Evolutionary conservation across 2,888 invertebrate genomes (phyloP), one percentile per base, ranked within the genome.

Genomic region (Leucoma salicis): DNA sequence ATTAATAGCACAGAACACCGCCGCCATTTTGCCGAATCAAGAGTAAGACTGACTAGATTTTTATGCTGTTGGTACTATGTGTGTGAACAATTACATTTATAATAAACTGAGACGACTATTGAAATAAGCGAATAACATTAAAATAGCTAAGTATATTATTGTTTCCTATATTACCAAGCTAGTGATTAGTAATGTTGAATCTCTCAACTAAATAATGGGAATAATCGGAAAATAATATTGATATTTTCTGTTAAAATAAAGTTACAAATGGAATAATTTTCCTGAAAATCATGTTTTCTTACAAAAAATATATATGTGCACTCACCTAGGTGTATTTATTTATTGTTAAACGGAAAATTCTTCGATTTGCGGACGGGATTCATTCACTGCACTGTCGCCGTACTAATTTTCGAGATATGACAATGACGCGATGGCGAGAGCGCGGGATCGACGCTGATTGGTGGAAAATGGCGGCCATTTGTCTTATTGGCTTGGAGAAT

Each of bases 351-450:
- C 74, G 78, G 80, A 78, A 84, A 85, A 87, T 82, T 80, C 79
- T 75, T 74, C 77, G 77, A 83, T 86, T 84, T 82, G 77, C 81
- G 78, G 79, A 80, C 89, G 87, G 83, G 84, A 85, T 87, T 87
- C 89, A 81, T 88, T 87, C 87, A 80, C 85, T 84, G 83, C 84
- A 82, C 84, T 78, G 78, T 70, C 63, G 74, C 74, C 77, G 87
- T 84, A 89, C 89, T 88, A 88, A 88, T 86, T 88, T 88, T 81
- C 87, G 74, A 88, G 88, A 85, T 85, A 86, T 80, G 83, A 85
- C 82, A 82, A 82, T 78, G 89, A 88, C 85, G 87, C 89, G 78
- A 70, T 83, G 82, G 83, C 82, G 78, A 82, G 85, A 88, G 86
- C 88, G 89, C 89, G 89, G 86, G 88, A 74, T 87, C 67, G 61